Conservation (phyloP, 2,797 vertebrate species). For the Rhinogobio ventralis region DNA sequence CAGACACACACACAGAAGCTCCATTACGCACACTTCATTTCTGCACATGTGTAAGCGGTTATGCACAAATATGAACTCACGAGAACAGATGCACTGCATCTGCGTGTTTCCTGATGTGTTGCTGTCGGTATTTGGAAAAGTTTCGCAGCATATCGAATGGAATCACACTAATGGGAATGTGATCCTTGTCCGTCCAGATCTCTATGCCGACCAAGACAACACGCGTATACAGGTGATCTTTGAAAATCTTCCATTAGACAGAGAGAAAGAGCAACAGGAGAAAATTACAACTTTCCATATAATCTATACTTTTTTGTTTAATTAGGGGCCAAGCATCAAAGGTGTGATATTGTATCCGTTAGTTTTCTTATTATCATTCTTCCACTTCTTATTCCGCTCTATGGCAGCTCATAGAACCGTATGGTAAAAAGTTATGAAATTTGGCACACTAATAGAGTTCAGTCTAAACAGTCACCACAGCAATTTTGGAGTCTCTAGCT, state of each 20-base stretch:
- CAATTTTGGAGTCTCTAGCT: too few relatives aligned
- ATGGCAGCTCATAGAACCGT: too few relatives aligned
- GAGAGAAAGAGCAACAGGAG: not conserved
- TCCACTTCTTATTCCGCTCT: too few relatives aligned
- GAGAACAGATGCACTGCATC: constrained; percentile 95
- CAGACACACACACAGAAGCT: not conserved
- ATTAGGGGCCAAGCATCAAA: not conserved
- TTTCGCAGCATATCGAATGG: constrained; percentile 92
- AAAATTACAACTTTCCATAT: not conserved
- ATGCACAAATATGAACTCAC: constrained; percentile 75
- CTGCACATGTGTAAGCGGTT: not conserved
- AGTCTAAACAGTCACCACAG: too few relatives aligned
- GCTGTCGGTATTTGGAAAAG: constrained; percentile 93
- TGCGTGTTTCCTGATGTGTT: constrained; percentile 87
- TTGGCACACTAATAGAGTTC: too few relatives aligned
- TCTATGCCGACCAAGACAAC: constrained; percentile 96
- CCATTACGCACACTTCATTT: not conserved
- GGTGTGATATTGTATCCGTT: too few relatives aligned
- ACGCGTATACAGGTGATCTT: constrained; percentile 94
- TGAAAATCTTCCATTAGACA: constrained; percentile 85
- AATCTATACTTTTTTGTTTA: not conserved
- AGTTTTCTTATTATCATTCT: too few relatives aligned
- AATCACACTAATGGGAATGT: constrained; percentile 86
- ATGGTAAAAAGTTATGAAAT: too few relatives aligned
- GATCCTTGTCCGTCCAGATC: constrained; percentile 95